Base-by-base conservation (phyloP, 2,888 invertebrate species). In the Tetropium fuscum region DNA sequence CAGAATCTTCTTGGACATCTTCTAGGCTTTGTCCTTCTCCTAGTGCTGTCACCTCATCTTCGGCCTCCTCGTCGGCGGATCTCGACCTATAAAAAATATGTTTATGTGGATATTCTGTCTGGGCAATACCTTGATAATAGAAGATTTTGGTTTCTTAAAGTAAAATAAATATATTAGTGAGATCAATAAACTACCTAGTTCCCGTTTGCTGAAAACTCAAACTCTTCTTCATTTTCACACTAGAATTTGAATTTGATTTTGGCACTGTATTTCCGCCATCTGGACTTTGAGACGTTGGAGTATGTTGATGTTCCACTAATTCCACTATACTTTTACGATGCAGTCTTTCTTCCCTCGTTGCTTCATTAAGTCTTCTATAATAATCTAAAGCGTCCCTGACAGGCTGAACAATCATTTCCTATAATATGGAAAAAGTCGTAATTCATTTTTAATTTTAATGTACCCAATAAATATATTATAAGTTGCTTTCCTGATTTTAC, bases 371-470 rank as follows among this genome's bases (percentile, higher is more conserved):
- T 60, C 85, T 82, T 25, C 86, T 82, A 72, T 88, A 88, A 73
- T 88, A 87, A 19, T 88, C 88, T 58, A 88, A 77, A 3, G 88
- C 87, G 64, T 85, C 86, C 56, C 85, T 81, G 2, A 87, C 88
- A 0, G 88, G 88, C 53, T 86, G 83, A 34, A 88, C 85, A 66
- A 88, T 87, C 71, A 88, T 79, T 53, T 85, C 85, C 88, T 88
- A 15, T 34, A n/a, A n/a, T n/a, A n/a, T n/a, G n/a, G n/a, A n/a
- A n/a, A n/a, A n/a, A n/a, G n/a, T n/a, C n/a, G n/a, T n/a, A n/a
- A n/a, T n/a, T n/a, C n/a, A n/a, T n/a, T n/a, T n/a, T n/a, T n/a
- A n/a, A n/a, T n/a, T n/a, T n/a, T n/a, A n/a, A n/a, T n/a, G n/a
- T n/a, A n/a, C n/a, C n/a, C n/a, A n/a, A n/a, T n/a, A n/a, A n/a